Base-by-base conservation (phyloP, 1,140 invertebrate species). In the Oryctes rhinoceros region DNA sequence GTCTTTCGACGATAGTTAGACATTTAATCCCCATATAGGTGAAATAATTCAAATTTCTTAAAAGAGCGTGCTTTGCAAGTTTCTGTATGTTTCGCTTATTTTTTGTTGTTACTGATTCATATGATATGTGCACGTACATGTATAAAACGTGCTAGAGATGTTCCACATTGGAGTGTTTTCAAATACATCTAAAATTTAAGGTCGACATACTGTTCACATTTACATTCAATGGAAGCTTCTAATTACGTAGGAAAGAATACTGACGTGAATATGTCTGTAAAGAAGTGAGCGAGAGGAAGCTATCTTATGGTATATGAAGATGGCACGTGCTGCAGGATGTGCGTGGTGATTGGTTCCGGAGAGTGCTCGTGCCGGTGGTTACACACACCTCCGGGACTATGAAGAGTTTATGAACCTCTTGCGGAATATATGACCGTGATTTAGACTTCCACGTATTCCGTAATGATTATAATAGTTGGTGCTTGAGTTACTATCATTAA, bases 261-360 rank as follows among this genome's bases (percentile, higher is more conserved):
- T 44, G 75, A 48, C 75, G 11, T 35, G 37, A 74, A 74, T 74
- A 13, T 13, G 67, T 35, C 24, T 35, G 67, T 74, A 13, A 74
- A 74, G n/a, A 49, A 24, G 75, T 20, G 75, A 49, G 39, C n/a
- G 47, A 44, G 75, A 76, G 37, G 37, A 49, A 49, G 20, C 75
- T 44, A 49, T 76, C 75, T 48, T 62, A 71, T 80, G 79, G 71
- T 59, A 80, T 80, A 80, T 80, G 80, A 80, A 78, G 80, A 80
- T 77, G 79, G 85, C 84, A 84, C 85, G 85, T 86, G 85, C 83
- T 84, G 80, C 83, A 86, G 85, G 85, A 86, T 85, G 82, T 86
- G 85, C 85, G 85, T 86, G 85, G 85, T 82, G 75, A 82, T 83
- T 79, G 84, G 84, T 86, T 86, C 85, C 85, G 85, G 85, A 83